Evolutionary conservation across 1,140 invertebrate genomes (phyloP), one percentile per base, ranked within the genome.

Genomic region (Temnothorax longispinosus): DNA sequence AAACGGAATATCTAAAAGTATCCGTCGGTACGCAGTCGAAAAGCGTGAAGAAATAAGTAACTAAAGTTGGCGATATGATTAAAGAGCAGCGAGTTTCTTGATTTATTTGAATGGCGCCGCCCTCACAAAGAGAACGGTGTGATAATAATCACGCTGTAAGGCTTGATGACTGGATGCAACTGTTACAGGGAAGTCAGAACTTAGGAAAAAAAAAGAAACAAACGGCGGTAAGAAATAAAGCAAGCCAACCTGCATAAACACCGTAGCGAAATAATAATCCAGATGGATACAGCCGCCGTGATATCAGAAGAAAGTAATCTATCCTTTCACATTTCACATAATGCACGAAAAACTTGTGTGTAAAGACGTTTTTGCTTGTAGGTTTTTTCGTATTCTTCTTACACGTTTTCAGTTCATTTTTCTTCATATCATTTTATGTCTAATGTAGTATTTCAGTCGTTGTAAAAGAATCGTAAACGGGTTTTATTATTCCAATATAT

Each of bases 121-220:
- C 54, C 8, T 35, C 54, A 84, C 80, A 84, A 84, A 84, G 80
- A 60, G 67, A 75, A 74, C 13, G 41, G 27, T 84, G 74, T 47
- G 54, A 84, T 84, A 84, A 84, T 84, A 84, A 84, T 84, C 80
- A 84, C 54, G n/a, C 80, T 32, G 80, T 13, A 54, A 82, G 41
- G 32, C 67, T 13, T 74, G 80, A 74, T 74, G 80, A 84, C 80
- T 84, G 69, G 69, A 62, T 84, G 80, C 80, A 84, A 84, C 80
- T 84, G 80, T 84, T 84, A 60, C 54, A 21, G 27, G 10, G 27
- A 21, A 82, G 41, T 74, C 67, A 58, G 80, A 58, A 84, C 54
- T 75, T 60, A 27, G 69, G 10, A 15, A 18, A 75, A 84, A 69
- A 84, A 18, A 75, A 84, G 56, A 84, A 84, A 74, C 41, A 84